Evolutionary conservation across 2,888 invertebrate genomes (phyloP).

Genomic region (Altica lythri): DNA sequence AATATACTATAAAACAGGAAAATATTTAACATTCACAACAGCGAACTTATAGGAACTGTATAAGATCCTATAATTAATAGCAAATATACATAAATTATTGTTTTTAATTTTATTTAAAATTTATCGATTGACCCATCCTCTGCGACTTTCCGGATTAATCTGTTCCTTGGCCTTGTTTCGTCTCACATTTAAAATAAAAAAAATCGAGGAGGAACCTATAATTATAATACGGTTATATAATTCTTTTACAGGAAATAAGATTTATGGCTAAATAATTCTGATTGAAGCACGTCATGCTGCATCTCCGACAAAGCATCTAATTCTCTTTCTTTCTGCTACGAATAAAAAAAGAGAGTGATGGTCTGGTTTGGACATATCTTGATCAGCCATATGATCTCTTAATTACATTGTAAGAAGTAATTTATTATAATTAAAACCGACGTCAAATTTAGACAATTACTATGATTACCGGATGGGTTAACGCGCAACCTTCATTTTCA

Average conservation of each 20-base stretch:
- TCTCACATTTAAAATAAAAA: too few relatives aligned
- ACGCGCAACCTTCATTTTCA: constrained; percentile 22
- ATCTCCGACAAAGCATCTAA: too few relatives aligned
- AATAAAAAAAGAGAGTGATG: neutral
- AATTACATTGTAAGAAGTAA: constrained; percentile 15
- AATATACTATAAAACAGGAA: too few relatives aligned
- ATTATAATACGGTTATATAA: neutral
- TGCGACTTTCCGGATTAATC: too few relatives aligned
- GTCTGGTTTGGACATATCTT: constrained; percentile 7
- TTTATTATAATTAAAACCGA: constrained; percentile 13
- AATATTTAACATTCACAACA: too few relatives aligned
- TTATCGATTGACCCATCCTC: too few relatives aligned
- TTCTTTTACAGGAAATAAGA: neutral
- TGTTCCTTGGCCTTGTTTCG: too few relatives aligned
- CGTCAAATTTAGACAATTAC: constrained; percentile 23
- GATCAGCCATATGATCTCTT: constrained; percentile 6
- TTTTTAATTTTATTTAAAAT: too few relatives aligned
- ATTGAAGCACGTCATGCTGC: neutral
- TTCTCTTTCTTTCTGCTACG: neutral
- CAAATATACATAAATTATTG: too few relatives aligned
- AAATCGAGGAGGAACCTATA: too few relatives aligned
- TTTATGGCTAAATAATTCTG: neutral
- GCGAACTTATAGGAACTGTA: too few relatives aligned
- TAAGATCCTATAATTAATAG: too few relatives aligned
- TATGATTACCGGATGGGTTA: constrained; percentile 23